Base-by-base conservation (phyloP, 2,797 vertebrate genomes). In the Gila robusta region DNA sequence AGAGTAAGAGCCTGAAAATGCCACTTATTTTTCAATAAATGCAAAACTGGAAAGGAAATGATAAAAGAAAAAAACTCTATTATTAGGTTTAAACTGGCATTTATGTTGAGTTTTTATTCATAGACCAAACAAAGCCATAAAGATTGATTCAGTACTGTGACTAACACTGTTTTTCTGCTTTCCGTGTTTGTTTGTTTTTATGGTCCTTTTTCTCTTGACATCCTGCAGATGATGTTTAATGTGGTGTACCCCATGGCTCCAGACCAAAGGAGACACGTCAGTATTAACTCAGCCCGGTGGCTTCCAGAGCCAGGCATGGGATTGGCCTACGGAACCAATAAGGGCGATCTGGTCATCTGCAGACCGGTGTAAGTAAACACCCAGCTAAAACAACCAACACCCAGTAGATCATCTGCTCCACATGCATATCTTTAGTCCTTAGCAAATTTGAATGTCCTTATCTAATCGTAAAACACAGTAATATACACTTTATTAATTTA, bases 281-380 rank as follows among this genome's bases (percentile, higher is more conserved):
- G 98, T 93, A 99, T 99, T 92, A 99, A 99, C 93, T 99, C 98
- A 0, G 98, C 98, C 54, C 97, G 98, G 84, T 99, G 98, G 98
- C 96, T 99, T 69, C 98, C 98, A 0, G 98, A 99, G 69, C 98
- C 98, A 0, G 98, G 98, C 47, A 96, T 99, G 83, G 98, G 98
- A 87, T 93, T 99, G 92, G 98, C 98, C 0, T 99, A 99, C 5
- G 98, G 98, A 79, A 99, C 98, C 93, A 99, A 99, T 95, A 99
- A 99, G 90, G 98, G 98, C 79, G 98, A 99, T 94, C 95, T 99
- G 94, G 98, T 99, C 91, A 99, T 99, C 91, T 99, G 98, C 90
- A 95, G 98, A 87, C 98, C 98, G 80, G 98, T 99, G 98, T 99
- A 95, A 98, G 98, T 97, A 41, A 37, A 79, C 66, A 71, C 23